These are phyloP conservation scores for Hephaestus fuliginosus DNA, from an alignment of 2,797 vertebrate species.

Conservation along the genomic window DNA sequence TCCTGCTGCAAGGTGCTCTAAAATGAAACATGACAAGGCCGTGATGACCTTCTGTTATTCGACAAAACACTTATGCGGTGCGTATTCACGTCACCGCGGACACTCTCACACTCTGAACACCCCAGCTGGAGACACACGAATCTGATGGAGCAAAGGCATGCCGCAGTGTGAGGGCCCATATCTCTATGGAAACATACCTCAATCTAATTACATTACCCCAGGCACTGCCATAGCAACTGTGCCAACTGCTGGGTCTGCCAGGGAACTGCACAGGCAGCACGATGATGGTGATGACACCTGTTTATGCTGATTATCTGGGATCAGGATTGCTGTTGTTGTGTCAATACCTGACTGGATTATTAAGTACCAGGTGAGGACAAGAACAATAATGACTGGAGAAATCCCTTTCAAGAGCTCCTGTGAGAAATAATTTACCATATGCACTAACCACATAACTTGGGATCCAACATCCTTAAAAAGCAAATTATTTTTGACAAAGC, in stretches of 20 bases:
- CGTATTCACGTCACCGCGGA: background rate
- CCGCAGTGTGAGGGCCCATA: slow-evolving; percentile 58
- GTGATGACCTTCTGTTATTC: slow-evolving; percentile 9
- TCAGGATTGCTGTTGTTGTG: slow-evolving; percentile 37
- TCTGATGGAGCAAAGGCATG: slow-evolving; percentile 51
- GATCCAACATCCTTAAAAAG: background rate
- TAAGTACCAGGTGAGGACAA: slow-evolving; percentile 16
- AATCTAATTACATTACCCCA: slow-evolving; percentile 73
- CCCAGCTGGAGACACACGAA: slow-evolving; percentile 48
- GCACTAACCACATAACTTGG: background rate
- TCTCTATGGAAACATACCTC: slow-evolving; percentile 83
- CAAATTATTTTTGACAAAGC: background rate
- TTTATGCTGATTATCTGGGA: slow-evolving; percentile 54
- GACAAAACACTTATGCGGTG: slow-evolving; percentile 12
- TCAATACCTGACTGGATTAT: slow-evolving; percentile 56
- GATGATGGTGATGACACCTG: slow-evolving; percentile 61
- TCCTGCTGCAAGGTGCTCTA: slow-evolving; percentile 1
- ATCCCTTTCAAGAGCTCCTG: background rate
- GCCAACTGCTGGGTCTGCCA: slow-evolving; percentile 72
- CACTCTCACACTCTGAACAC: slow-evolving; percentile 31
- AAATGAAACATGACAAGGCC: slow-evolving; percentile 11
- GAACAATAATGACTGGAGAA: background rate
- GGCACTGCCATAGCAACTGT: slow-evolving; percentile 79
- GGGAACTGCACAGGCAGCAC: slow-evolving; percentile 54
- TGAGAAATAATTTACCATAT: background rate